Conservation (phyloP, 1,140 invertebrate species). For the Adelges cooleyi region DNA sequence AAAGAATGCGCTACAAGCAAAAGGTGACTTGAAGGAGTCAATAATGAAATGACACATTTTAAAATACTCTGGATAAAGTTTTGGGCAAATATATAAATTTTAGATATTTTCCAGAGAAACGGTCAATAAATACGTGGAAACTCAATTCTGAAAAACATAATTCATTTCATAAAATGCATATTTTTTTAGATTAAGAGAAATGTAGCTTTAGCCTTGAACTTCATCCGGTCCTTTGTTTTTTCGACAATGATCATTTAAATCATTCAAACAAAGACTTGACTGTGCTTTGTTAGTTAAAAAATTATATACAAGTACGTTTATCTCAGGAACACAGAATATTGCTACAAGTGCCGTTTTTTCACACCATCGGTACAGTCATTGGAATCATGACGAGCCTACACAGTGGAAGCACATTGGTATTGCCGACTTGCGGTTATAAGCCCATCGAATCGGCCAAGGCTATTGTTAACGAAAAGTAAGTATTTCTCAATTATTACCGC, state of each 20-base stretch:
- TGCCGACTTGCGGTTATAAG: constrained; percentile 58
- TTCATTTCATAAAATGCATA: too few relatives aligned
- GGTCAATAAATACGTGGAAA: too few relatives aligned
- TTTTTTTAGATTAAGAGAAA: constrained; percentile 32
- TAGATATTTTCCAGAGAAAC: too few relatives aligned
- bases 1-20: constrained; percentile 26
- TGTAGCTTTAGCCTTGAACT: too few relatives aligned
- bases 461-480: constrained; percentile 56
- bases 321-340: constrained; percentile 45
- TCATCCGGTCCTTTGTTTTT: too few relatives aligned
- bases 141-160: too few relatives aligned
- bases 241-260: too few relatives aligned
- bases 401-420: constrained; percentile 55
- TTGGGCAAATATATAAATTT: too few relatives aligned
- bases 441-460: constrained; percentile 52
- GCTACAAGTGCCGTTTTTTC: constrained; percentile 80
- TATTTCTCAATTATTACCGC: too few relatives aligned
- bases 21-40: constrained; percentile 29
- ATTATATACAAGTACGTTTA: background rate
- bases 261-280: too few relatives aligned
- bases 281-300: too few relatives aligned
- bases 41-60: background rate
- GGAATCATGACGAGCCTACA: constrained; percentile 51
- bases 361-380: constrained; percentile 72
- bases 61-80: too few relatives aligned